Conservation (phyloP, 1,140 invertebrate species). For the Calephelis virginiensis region DNA sequence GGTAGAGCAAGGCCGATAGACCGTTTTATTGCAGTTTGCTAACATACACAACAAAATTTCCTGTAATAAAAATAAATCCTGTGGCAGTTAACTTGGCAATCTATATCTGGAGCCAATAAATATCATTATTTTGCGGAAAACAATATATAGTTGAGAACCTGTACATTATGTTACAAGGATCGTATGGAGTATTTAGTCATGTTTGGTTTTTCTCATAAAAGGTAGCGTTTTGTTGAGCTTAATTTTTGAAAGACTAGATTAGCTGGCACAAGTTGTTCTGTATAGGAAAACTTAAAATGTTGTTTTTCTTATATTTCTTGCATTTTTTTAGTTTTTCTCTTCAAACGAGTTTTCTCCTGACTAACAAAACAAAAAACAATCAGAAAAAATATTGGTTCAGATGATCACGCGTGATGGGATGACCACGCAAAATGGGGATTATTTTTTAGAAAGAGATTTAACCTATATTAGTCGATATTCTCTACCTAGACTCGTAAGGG, state of each 20-base stretch:
- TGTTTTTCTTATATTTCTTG: too few relatives aligned
- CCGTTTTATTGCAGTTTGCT: conserved; percentile 7
- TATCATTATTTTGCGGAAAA: conserved; percentile 15
- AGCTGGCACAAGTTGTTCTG: too few relatives aligned
- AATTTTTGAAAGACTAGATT: neutral
- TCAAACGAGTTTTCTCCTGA: too few relatives aligned
- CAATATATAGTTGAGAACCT: conserved; percentile 8
- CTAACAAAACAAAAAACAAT: too few relatives aligned
- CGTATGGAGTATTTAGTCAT: neutral
- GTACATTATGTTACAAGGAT: conserved; percentile 10
- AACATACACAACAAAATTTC: conserved; percentile 15
- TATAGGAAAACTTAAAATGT: too few relatives aligned
- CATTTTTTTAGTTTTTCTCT: too few relatives aligned
- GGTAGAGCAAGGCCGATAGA: conserved; percentile 1
- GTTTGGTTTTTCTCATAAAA: neutral
- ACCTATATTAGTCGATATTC: too few relatives aligned
- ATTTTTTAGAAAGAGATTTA: too few relatives aligned
- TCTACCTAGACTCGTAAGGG: too few relatives aligned
- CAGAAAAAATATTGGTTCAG: too few relatives aligned
- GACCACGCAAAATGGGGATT: too few relatives aligned
- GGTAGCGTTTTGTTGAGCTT: neutral
- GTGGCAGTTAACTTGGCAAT: conserved; percentile 6
- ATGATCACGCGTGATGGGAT: too few relatives aligned
- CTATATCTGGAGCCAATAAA: conserved; percentile 9
- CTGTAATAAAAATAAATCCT: conserved; percentile 13